Evolutionary conservation across 2,888 invertebrate species (phyloP).

Genomic region (Stenoptilia bipunctidactyla): DNA sequence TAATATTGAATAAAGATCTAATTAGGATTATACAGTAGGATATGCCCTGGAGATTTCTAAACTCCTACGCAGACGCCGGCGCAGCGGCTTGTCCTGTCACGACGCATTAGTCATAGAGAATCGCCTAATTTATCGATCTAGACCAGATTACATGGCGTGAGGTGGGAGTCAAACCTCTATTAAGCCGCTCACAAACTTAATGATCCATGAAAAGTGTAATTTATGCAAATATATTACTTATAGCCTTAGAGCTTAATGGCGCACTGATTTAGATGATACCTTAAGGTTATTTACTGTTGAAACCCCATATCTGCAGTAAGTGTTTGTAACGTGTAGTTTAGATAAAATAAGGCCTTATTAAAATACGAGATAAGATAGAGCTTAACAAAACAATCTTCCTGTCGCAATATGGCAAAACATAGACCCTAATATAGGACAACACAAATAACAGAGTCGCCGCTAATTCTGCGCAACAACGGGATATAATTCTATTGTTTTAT

Average conservation of each 20-base stretch:
- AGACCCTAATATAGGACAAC: slow-evolving; percentile 6
- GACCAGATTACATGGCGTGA: background rate
- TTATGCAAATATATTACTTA: background rate
- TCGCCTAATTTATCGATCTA: background rate
- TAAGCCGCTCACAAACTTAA: background rate
- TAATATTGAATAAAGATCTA: too few relatives aligned
- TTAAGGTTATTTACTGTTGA: too few relatives aligned
- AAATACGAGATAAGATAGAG: too few relatives aligned
- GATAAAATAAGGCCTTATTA: too few relatives aligned
- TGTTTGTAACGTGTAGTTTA: too few relatives aligned
- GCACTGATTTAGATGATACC: too few relatives aligned
- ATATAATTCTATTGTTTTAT: slow-evolving; percentile 52
- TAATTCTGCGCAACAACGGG: slow-evolving; percentile 15
- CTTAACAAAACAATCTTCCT: background rate
- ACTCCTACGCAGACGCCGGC: too few relatives aligned
- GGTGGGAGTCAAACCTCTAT: background rate
- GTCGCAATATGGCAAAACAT: slow-evolving; percentile 3
- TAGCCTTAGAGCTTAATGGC: too few relatives aligned
- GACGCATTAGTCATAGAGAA: slow-evolving; percentile 1
- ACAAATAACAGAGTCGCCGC: slow-evolving; percentile 5
- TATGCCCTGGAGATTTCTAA: too few relatives aligned
- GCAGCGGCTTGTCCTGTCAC: background rate
- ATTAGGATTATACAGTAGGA: too few relatives aligned
- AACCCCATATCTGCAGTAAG: too few relatives aligned
- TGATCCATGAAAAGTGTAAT: background rate